These are phyloP conservation scores for Cynopterus brachyotis DNA, from an alignment of 2,113 vertebrate genomes.

Conservation along the genomic window DNA sequence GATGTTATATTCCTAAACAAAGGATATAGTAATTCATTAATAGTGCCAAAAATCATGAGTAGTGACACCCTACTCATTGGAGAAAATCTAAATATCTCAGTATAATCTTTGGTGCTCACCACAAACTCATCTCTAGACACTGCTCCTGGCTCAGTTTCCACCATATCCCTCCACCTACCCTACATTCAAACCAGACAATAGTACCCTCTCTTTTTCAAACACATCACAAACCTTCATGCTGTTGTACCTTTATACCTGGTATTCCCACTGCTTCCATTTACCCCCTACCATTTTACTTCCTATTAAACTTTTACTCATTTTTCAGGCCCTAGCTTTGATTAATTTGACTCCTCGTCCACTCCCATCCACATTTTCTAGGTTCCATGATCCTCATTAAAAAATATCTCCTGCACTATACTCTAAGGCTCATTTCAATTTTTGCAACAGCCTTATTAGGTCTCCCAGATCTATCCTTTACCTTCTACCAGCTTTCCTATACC, in stretches of 20 bases:
- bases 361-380: background rate
- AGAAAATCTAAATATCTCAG: background rate
- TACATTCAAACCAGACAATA: background rate
- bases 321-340: background rate
- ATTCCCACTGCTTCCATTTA: background rate
- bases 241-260: background rate
- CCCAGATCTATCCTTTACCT: background rate
- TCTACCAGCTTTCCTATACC: background rate
- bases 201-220: background rate
- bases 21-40: background rate
- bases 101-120: background rate
- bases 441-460: background rate
- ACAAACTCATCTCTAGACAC: background rate
- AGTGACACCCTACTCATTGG: background rate
- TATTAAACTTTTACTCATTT: background rate
- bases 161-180: no score
- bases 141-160: background rate
- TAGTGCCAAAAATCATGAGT: background rate
- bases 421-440: background rate
- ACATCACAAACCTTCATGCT: background rate
- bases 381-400: background rate
- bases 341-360: background rate
- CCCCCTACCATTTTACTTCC: background rate
- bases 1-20: background rate
- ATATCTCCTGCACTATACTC: background rate